phyloP scores from a whole-genome alignment of 2,888 invertebrate species.

The Acholoe squamosa region DNA sequence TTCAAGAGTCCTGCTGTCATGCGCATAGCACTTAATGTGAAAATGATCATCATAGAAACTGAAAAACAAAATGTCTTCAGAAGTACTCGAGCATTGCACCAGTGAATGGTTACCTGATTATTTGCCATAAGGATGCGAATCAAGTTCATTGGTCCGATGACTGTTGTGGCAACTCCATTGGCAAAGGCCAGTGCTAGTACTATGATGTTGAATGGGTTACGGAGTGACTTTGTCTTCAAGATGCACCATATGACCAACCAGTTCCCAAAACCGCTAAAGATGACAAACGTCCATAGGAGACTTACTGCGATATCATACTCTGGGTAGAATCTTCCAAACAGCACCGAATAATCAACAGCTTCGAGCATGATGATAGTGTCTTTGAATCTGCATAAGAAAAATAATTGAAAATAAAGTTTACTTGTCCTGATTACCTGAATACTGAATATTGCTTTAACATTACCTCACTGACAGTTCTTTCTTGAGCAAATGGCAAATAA shows the following conservation, averaged over 20 bases:
- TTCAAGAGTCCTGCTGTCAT: background rate
- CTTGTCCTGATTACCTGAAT: no score
- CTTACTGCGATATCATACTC: no score
- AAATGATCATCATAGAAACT: background rate
- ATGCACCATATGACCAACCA: background rate
- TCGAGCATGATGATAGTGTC: no score
- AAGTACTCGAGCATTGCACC: background rate
- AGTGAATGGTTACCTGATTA: background rate
- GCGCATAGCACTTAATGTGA: background rate
- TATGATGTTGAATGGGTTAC: background rate
- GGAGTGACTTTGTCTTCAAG: no score
- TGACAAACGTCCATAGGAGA: no score
- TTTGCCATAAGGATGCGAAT: background rate
- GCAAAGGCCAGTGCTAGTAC: constrained; percentile 19
- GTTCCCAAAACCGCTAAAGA: no score
- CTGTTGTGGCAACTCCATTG: background rate
- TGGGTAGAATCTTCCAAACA: background rate
- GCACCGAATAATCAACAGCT: no score
- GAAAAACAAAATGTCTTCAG: background rate
- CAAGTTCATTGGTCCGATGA: background rate
- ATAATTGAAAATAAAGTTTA: no score
- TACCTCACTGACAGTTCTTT: no score
- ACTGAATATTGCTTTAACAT: no score
- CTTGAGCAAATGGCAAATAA: no score
- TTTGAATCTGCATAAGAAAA: no score